These are phyloP conservation scores for Catamblyrhynchus diadema DNA, from an alignment of 2,797 vertebrate species.

Conservation along the genomic window DNA sequence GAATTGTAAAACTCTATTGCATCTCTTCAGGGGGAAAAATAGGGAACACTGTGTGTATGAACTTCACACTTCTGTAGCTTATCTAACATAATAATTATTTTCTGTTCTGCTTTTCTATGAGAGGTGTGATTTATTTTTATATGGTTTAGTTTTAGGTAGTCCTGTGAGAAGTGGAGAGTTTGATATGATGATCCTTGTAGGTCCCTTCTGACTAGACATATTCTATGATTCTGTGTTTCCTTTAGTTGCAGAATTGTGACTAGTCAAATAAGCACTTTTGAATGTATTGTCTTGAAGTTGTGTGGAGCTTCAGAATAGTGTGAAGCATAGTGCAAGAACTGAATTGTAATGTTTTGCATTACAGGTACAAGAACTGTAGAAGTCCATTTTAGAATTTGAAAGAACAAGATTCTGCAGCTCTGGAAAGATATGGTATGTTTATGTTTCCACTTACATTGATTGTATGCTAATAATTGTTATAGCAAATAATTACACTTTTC, in stretches of 20 bases:
- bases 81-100: neutral
- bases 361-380: slow-evolving; percentile 72
- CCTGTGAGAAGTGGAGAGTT: neutral
- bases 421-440: slow-evolving; percentile 77
- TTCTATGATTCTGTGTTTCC: neutral
- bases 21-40: neutral
- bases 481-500: neutral
- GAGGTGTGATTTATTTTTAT: neutral
- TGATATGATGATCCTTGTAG: fast-evolving
- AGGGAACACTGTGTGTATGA: neutral
- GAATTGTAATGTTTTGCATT: slow-evolving; percentile 71
- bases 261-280: neutral
- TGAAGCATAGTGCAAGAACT: slow-evolving; percentile 4
- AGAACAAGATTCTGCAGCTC: slow-evolving; percentile 63
- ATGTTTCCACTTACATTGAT: neutral
- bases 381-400: slow-evolving; percentile 65
- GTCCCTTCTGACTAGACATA: neutral
- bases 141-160: neutral
- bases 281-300: neutral
- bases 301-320: neutral
- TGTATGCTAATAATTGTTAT: slow-evolving; percentile 14
- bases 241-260: neutral
- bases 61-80: neutral
- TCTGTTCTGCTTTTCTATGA: neutral
- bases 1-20: neutral